Conservation (phyloP, 2,888 invertebrate species). For the Chironomus riparius region DNA sequence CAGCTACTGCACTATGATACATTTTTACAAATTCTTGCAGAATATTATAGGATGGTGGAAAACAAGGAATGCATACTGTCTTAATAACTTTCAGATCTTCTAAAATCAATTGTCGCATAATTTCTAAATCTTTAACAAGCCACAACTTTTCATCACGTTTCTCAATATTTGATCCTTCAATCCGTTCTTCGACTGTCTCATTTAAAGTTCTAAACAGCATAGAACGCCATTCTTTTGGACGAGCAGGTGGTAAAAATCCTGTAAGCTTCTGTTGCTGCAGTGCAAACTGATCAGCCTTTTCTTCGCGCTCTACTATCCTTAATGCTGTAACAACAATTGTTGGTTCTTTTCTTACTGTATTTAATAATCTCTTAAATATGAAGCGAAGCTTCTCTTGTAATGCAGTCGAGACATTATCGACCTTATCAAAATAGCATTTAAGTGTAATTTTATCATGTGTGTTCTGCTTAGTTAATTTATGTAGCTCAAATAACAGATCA, state of each 20-base stretch:
- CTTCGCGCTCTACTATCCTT: constrained; percentile 93
- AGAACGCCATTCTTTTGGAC: constrained; percentile 85
- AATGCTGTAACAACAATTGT: constrained; percentile 92
- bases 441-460: constrained; percentile 84
- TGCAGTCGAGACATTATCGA: constrained; percentile 77
- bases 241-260: constrained; percentile 86
- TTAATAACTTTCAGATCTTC: constrained; percentile 89
- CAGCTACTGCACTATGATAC: constrained; percentile 83
- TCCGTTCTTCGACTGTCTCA: constrained; percentile 68
- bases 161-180: constrained; percentile 92
- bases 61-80: constrained; percentile 82
- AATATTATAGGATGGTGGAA: constrained; percentile 91
- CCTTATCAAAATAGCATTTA: constrained; percentile 93
- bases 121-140: constrained; percentile 88
- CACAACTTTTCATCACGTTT: constrained; percentile 91
- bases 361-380: constrained; percentile 79
- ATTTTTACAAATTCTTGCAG: constrained; percentile 83
- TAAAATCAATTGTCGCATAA: constrained; percentile 74
- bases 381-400: constrained; percentile 87
- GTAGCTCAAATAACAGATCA: constrained; percentile 87
- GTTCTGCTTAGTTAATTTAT: constrained; percentile 85
- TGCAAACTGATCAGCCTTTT: constrained; percentile 85
- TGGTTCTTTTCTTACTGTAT: constrained; percentile 89
- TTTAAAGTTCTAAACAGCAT: constrained; percentile 77
- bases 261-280: constrained; percentile 67